These are phyloP conservation scores for Ficedula albicollis DNA, from an alignment of 2,797 vertebrate genomes.

Conservation along the genomic window DNA sequence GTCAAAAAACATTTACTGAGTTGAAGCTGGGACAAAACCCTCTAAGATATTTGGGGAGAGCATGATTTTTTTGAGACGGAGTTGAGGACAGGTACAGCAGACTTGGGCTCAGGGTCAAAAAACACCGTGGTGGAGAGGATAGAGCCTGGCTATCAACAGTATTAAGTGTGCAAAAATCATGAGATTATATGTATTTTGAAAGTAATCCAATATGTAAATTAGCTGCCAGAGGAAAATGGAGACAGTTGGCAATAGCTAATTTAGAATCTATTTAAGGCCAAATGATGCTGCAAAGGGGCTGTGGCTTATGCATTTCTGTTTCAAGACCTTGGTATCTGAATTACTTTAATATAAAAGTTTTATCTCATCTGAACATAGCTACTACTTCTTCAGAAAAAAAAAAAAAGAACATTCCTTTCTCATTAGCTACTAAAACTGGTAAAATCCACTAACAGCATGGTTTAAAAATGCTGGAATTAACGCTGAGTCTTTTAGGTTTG, in stretches of 20 bases:
- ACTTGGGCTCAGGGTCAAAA: background rate
- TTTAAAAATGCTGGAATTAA: background rate
- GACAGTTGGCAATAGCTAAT: background rate
- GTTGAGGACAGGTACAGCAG: background rate
- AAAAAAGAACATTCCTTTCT: background rate
- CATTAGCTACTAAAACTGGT: background rate
- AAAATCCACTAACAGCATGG: background rate
- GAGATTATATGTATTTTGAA: background rate
- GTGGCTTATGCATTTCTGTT: background rate
- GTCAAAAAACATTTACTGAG: background rate
- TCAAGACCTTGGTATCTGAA: background rate
- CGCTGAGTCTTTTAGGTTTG: rapidly evolving
- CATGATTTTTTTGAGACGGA: too few species aligned
- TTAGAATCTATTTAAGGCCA: background rate
- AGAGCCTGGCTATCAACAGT: background rate
- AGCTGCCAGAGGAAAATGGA: background rate
- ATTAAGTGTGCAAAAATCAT: background rate
- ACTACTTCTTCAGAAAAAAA: background rate
- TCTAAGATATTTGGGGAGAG: background rate
- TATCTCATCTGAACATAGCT: background rate
- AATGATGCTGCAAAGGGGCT: background rate
- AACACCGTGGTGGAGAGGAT: rapidly evolving
- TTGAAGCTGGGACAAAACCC: background rate
- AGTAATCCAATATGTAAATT: constrained; percentile 22
- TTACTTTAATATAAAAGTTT: background rate